Conservation (phyloP, 2,888 invertebrate species). For the Parnassius smintheus region DNA sequence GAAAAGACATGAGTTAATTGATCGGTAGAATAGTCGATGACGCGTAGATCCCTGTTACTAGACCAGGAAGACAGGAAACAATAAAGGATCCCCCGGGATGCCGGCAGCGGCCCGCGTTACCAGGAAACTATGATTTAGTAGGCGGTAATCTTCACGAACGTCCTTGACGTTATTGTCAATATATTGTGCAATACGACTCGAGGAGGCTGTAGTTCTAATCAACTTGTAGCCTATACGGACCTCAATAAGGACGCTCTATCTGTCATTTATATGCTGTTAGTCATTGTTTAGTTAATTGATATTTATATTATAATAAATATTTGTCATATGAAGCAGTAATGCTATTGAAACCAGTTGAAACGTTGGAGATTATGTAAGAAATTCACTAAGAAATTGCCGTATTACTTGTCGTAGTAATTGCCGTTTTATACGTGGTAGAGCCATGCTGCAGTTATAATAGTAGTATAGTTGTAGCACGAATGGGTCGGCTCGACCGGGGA, state of each 20-base stretch:
- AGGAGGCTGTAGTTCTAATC: slow-evolving; percentile 17
- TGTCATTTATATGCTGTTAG: slow-evolving; percentile 6
- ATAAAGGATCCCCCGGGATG: slow-evolving; percentile 67
- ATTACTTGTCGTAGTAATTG: no score
- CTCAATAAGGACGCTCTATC: background rate
- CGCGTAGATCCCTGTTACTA: slow-evolving; percentile 21
- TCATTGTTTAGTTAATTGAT: slow-evolving; percentile 19
- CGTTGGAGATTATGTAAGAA: no score
- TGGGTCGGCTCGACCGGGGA: no score
- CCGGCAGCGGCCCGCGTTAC: slow-evolving; percentile 43
- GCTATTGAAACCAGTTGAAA: no score
- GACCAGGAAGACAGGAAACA: slow-evolving; percentile 71
- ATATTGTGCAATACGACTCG: slow-evolving; percentile 11
- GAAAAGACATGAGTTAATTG: no score
- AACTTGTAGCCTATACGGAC: slow-evolving; percentile 3
- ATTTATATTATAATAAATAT: slow-evolving; percentile 23
- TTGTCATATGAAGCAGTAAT: slow-evolving; percentile 7
- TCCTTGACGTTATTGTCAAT: slow-evolving; percentile 30
- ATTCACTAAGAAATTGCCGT: no score
- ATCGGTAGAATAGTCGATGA: slow-evolving; percentile 13
- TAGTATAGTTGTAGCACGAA: no score
- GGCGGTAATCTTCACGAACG: slow-evolving; percentile 44
- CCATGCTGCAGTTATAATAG: no score
- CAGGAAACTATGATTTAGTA: slow-evolving; percentile 74
- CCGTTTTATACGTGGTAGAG: no score